Base-by-base conservation (phyloP, 2,113 vertebrate species). In the Tachysurus vachellii region DNA sequence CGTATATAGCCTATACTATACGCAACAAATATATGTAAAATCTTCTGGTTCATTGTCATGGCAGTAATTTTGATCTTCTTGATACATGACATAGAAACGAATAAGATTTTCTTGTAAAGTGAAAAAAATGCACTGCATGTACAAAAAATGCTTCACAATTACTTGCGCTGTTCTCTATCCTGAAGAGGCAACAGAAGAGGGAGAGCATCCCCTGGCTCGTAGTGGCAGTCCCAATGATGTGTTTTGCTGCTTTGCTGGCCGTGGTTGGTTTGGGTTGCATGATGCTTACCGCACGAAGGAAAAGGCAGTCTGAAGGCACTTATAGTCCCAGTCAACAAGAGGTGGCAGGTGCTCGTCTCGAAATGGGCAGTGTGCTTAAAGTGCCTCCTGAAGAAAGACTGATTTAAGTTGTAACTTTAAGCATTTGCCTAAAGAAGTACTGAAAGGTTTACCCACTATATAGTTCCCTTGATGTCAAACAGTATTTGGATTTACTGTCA, bases 341-440 rank as follows among this genome's bases (percentile, higher is more conserved):
- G 83, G 97, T 99, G 88, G 98, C 97, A 0, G 98, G 98, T 53
- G 98, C 98, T 26, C 94, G 98, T 70, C 85, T 99, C 90, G 98
- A 99, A 94, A 99, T 99, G 98, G 98, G 98, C 94, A 99, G 96
- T 50, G 97, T 99, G 36, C 96, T 99, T 71, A 99, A 99, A 93
- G 97, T 99, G 91, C 98, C 98, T 0, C 98, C 98, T 0, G 98
- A 99, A 70, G 98, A 99, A 94, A 96, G 98, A 89, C 91, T 98
- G 66, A 98, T 98, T 80, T 90, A 83, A 88, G 21, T 10, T 26
- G 26, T 26, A 21, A 28, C 11, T 44, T 73, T 36, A 36, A 36
- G 36, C 36, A 36, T n/a, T n/a, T n/a, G n/a, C n/a, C n/a, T n/a
- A n/a, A n/a, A n/a, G 47, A 82, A 50, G n/a, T 11, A 16, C 4